A percentile compares a stretch with the other conserved stretches of the same genome.
These are phyloP conservation scores for Oreochromis spilurus DNA, from an alignment of 2,113 vertebrate genomes.

Conservation along the genomic window DNA sequence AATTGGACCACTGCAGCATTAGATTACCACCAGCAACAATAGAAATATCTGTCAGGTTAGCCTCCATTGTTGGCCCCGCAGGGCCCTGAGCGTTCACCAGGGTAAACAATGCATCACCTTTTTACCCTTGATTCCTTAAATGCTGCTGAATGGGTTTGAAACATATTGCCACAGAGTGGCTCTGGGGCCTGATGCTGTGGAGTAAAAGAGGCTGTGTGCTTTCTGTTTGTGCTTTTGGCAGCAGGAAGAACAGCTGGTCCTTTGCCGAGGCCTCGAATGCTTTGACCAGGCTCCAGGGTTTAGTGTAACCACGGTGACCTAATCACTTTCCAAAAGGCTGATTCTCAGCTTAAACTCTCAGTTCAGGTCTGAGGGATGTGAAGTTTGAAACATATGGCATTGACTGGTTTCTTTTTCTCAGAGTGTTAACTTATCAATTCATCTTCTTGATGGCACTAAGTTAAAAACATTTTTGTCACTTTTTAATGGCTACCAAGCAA, in stretches of 20 bases:
- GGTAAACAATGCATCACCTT: neutral
- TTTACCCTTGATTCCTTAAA: neutral
- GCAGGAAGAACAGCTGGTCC: neutral
- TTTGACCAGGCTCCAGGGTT: neutral
- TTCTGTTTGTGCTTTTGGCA: neutral
- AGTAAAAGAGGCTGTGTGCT: neutral
- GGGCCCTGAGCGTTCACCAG: neutral
- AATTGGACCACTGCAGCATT: neutral
- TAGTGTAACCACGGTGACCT: neutral
- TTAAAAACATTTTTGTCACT: neutral
- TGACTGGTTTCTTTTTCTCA: neutral
- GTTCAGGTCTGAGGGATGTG: neutral
- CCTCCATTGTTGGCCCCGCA: neutral
- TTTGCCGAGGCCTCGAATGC: neutral
- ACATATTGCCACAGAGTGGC: neutral
- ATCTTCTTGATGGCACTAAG: neutral
- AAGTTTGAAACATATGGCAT: neutral
- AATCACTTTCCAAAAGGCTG: neutral
- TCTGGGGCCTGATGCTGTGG: neutral
- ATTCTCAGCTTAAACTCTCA: neutral
- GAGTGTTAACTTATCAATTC: neutral
- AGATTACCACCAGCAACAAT: neutral
- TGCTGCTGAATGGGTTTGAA: neutral
- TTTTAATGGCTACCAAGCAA: neutral
- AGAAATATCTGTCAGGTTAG: neutral